Evolutionary conservation across 2,113 vertebrate genomes (phyloP).

Genomic region (Ictidomys tridecemlineatus): DNA sequence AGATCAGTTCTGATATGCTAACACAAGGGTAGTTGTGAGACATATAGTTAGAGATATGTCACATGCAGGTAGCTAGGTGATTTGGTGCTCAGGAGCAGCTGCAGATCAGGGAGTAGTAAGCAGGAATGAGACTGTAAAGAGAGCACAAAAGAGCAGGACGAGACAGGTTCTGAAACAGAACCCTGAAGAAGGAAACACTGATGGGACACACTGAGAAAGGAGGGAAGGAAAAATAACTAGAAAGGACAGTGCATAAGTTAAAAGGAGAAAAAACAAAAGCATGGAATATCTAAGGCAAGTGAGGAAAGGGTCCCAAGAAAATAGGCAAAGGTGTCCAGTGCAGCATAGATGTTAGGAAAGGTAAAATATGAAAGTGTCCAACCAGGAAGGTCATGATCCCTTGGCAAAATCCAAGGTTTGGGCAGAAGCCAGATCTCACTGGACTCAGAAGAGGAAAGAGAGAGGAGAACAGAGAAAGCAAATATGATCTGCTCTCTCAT

Average conservation of each 20-base stretch:
- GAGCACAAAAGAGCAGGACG: not conserved
- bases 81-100: not conserved
- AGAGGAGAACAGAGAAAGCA: not conserved
- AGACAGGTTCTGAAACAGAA: constrained; percentile 23
- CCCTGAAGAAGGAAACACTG: constrained; percentile 34
- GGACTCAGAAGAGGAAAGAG: not conserved
- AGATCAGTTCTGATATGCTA: constrained; percentile 34
- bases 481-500: not conserved
- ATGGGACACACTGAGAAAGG: not conserved
- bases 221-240: not conserved
- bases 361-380: not conserved
- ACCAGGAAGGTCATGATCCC: not conserved
- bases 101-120: not conserved
- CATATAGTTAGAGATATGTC: not conserved
- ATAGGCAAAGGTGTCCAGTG: not conserved
- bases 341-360: not conserved
- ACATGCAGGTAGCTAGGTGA: not conserved
- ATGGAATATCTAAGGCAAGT: not conserved
- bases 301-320: not conserved
- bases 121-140: not conserved
- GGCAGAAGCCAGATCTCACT: not conserved
- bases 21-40: not conserved
- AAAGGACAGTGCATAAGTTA: not conserved
- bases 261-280: constrained; percentile 5
- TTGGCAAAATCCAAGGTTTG: constrained; percentile 8